Evolutionary conservation across 2,113 vertebrate genomes (phyloP).

Genomic region (Cavia porcellus): DNA sequence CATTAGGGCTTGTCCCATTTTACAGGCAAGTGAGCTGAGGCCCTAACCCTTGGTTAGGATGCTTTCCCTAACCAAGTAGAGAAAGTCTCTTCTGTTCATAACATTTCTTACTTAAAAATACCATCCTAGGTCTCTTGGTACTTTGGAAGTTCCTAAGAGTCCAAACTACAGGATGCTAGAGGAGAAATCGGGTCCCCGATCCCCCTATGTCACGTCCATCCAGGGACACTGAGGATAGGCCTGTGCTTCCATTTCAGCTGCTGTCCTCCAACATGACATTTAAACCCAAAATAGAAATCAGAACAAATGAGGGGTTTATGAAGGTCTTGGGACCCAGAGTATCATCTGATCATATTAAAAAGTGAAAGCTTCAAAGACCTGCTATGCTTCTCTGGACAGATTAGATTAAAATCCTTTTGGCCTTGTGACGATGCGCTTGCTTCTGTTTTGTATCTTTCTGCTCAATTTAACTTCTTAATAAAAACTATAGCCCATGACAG

Average conservation of each 20-base stretch:
- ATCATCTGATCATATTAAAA: slow-evolving; percentile 55
- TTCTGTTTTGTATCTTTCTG: background rate
- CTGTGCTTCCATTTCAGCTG: background rate
- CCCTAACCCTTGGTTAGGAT: background rate
- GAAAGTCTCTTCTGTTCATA: background rate
- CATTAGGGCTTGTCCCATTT: background rate
- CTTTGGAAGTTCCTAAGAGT: background rate
- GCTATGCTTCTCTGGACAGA: background rate
- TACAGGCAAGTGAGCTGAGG: background rate
- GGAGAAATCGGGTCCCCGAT: background rate
- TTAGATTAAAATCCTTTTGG: slow-evolving; percentile 12
- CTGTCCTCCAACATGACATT: background rate
- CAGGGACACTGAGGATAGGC: background rate
- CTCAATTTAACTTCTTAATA: slow-evolving; percentile 47
- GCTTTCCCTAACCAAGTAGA: background rate
- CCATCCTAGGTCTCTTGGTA: background rate
- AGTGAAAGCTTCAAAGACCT: slow-evolving; percentile 31
- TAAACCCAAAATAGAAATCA: slow-evolving; percentile 25
- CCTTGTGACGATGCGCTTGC: background rate
- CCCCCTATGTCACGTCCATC: background rate
- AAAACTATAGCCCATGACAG: fast-evolving
- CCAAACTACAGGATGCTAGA: background rate
- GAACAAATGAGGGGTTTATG: background rate
- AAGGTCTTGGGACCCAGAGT: background rate
- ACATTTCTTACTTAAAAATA: background rate